Conservation (phyloP, 2,113 vertebrate genomes). For the Python bivittatus region DNA sequence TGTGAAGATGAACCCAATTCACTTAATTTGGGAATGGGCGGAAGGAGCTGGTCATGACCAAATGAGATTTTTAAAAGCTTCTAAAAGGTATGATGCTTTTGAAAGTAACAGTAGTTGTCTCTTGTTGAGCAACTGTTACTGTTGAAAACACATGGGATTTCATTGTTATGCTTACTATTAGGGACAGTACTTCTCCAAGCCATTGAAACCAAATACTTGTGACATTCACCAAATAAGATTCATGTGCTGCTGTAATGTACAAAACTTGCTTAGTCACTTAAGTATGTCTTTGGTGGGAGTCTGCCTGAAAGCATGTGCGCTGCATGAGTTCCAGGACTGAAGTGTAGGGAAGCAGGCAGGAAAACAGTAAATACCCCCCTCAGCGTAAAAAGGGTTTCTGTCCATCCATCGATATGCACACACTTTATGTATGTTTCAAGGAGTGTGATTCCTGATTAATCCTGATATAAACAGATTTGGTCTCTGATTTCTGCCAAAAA, state of each 20-base stretch:
- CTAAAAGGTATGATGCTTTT: background rate
- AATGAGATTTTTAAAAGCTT: background rate
- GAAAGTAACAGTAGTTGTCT: background rate
- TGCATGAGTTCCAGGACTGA: background rate
- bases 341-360: background rate
- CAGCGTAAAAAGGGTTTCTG: background rate
- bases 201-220: background rate
- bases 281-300: background rate
- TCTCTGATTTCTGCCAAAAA: background rate
- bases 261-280: background rate
- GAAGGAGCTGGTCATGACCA: background rate
- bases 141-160: background rate
- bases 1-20: background rate
- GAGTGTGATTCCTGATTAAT: background rate
- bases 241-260: background rate
- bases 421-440: background rate
- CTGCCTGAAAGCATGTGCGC: background rate
- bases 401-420: background rate
- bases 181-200: background rate
- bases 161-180: background rate
- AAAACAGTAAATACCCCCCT: background rate
- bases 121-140: background rate
- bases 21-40: background rate
- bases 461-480: background rate
- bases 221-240: background rate